Evolutionary conservation across 2,888 invertebrate species (phyloP), one percentile per base, ranked within the genome.

Genomic region (Gryllus longicercus): DNA sequence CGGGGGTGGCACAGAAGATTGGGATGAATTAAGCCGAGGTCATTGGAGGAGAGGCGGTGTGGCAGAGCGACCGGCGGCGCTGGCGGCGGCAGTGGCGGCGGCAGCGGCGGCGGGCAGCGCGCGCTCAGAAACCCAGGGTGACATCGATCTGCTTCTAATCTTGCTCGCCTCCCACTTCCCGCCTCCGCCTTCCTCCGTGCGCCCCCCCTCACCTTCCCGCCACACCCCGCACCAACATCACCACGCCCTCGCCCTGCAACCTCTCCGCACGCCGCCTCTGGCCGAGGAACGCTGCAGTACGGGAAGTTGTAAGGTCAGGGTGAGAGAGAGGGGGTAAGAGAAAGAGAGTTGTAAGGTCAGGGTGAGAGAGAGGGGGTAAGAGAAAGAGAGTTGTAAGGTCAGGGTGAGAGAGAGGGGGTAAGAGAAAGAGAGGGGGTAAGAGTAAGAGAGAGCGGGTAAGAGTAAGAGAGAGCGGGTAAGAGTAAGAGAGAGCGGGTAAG

Each of bases 91-190:
- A 1, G 16, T 1, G 63, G 5, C 2, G n/a, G 63, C 1, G 63
- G 63, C 63, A 1, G 16, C 63, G 63, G 63, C 1, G 63, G 16
- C 63, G 14, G 4, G 16, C 63, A 5, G 16, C n/a, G 63, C 16
- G 63, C 63, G 63, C 63, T 18, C 16, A n/a, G 63, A 11, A n/a
- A 18, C 63, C 16, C 5, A 4, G 16, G 63, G n/a, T 63, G 63
- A 63, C 63, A 63, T 63, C 63, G 63, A 63, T 63, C 63, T n/a
- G 63, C 63, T 63, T 63, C 63, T 63, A 63, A 63, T 63, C 63
- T 63, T n/a, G 63, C 63, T 11, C 63, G 63, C n/a, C 63, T 18
- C 63, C 63, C 63, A 63, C 63, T 14, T 18, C 14, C 63, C 63
- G 16, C 63, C 18, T 2, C 16, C 63, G 12, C 18, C 63, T 63